Evolutionary conservation across 1,140 invertebrate genomes (phyloP).

Genomic region (Antheraea mylitta): DNA sequence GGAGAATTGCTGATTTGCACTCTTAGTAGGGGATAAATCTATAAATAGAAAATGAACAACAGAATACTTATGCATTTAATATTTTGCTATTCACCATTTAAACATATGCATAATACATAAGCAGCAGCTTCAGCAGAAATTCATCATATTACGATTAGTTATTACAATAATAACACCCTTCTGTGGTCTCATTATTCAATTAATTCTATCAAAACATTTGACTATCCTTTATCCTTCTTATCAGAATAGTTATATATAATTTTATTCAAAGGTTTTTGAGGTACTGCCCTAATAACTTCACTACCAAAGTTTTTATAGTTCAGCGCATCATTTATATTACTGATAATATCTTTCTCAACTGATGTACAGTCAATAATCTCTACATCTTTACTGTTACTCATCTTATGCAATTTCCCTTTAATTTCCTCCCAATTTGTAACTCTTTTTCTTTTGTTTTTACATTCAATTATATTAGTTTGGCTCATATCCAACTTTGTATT

Average conservation of each 20-base stretch:
- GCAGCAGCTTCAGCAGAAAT: too few relatives aligned
- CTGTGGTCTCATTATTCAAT: too few relatives aligned
- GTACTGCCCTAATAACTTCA: conserved; percentile 47
- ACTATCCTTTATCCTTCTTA: too few relatives aligned
- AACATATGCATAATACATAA: too few relatives aligned
- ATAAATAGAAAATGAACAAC: too few relatives aligned
- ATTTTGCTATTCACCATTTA: too few relatives aligned
- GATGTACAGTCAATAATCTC: conserved; percentile 60
- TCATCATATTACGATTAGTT: too few relatives aligned
- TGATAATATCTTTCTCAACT: conserved; percentile 40
- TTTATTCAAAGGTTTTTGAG: conserved; percentile 53
- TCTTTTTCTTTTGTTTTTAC: not conserved
- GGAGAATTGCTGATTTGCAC: too few relatives aligned
- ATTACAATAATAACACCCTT: too few relatives aligned
- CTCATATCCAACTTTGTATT: conserved; percentile 56
- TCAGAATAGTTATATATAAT: conserved; percentile 46
- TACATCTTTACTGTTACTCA: conserved; percentile 22
- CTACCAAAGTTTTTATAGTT: conserved; percentile 63
- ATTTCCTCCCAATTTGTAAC: conserved; percentile 1
- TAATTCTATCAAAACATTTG: too few relatives aligned
- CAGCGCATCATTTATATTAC: conserved; percentile 58
- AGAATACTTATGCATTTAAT: too few relatives aligned
- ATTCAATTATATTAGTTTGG: conserved; percentile 44
- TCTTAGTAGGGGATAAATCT: too few relatives aligned
- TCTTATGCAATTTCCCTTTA: conserved; percentile 8